Conservation (phyloP, 2,888 invertebrate genomes). For the Siphonodentalium dalli region DNA sequence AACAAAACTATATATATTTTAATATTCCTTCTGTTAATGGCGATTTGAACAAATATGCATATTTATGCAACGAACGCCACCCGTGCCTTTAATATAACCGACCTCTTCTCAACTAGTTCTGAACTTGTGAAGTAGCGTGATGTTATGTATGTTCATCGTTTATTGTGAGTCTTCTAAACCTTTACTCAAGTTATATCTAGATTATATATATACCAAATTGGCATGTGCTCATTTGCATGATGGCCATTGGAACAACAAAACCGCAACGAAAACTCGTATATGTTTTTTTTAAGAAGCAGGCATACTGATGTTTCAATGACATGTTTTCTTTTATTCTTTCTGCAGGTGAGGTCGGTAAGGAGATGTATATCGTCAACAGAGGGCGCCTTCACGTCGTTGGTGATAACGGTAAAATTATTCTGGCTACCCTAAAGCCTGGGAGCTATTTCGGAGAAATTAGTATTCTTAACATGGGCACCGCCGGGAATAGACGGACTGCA, state of each 20-base stretch:
- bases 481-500: conserved; percentile 98
- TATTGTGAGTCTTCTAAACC: no score
- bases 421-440: conserved; percentile 97
- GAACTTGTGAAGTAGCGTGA: no score
- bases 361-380: conserved; percentile 99
- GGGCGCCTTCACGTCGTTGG: conserved; percentile 72
- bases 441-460: conserved; percentile 99
- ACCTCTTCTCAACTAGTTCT: no score
- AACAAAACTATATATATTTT: no score
- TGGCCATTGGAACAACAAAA: background rate
- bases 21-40: no score
- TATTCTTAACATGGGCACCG: conserved; percentile 89
- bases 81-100: no score
- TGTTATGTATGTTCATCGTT: no score
- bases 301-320: background rate
- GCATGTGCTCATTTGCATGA: no score
- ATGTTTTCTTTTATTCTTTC: conserved; percentile 7
- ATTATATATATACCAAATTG: no score
- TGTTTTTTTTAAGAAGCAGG: background rate
- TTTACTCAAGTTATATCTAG: no score
- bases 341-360: conserved; percentile 97
- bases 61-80: no score
- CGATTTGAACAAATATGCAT: no score
- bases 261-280: background rate
- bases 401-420: conserved; percentile 92